A percentile compares a stretch with the other conserved stretches of the same genome.
These are phyloP conservation scores for Lamellibrachia columna DNA, from an alignment of 2,888 invertebrate species.

Conservation along the genomic window DNA sequence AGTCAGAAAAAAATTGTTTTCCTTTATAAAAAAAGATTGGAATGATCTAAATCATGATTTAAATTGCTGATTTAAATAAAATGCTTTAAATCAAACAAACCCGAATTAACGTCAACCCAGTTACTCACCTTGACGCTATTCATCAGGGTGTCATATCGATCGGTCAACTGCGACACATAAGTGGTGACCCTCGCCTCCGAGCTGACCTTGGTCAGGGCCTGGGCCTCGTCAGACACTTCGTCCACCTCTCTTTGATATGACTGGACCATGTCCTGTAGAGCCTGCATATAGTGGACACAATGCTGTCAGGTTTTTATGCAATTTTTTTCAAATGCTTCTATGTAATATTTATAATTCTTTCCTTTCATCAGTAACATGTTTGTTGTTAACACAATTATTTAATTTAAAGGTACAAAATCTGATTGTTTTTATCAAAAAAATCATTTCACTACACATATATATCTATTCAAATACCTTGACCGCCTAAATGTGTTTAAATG, in stretches of 20 bases:
- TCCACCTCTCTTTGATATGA: slow-evolving; percentile 77
- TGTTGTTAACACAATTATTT: no score
- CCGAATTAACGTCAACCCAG: no score
- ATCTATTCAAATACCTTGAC: neutral
- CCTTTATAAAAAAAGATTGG: no score
- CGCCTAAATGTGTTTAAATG: no score
- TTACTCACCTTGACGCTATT: slow-evolving; percentile 82
- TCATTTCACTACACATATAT: neutral
- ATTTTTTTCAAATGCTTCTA: neutral
- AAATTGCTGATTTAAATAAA: no score
- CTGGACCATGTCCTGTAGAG: slow-evolving; percentile 51
- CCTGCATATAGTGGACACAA: slow-evolving; percentile 38
- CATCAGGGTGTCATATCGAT: slow-evolving; percentile 89
- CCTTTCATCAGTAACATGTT: neutral
- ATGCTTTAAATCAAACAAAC: no score
- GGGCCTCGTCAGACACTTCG: slow-evolving; percentile 88
- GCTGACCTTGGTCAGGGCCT: slow-evolving; percentile 83
- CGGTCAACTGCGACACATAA: slow-evolving; percentile 90
- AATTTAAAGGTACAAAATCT: no score
- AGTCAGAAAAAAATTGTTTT: no score
- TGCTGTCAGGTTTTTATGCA: neutral
- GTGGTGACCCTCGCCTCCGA: slow-evolving; percentile 93
- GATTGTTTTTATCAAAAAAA: neutral
- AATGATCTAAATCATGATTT: no score
- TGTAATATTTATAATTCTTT: neutral